Evolutionary conservation across 2,888 invertebrate species (phyloP).

Genomic region (Ophraella communa): DNA sequence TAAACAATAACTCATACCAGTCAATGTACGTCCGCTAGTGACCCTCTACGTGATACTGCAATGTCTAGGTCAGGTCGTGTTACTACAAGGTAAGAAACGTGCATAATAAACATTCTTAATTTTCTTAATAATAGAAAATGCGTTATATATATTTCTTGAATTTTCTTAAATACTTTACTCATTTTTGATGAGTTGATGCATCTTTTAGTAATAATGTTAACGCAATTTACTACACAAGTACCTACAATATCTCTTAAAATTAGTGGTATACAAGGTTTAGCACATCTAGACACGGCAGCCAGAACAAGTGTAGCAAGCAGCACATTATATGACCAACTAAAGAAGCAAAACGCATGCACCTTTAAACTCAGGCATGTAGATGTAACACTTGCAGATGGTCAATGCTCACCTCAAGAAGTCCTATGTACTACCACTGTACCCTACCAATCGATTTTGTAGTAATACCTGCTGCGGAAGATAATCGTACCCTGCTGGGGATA

Average conservation of each 20-base stretch:
- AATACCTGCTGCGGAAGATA: conserved; percentile 27
- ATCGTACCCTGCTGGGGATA: conserved; percentile 28
- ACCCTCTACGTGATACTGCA: too few relatives aligned
- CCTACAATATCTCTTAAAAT: conserved; percentile 14
- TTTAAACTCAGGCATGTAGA: not conserved
- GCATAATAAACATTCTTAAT: too few relatives aligned
- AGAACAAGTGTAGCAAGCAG: conserved; percentile 16
- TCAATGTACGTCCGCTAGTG: too few relatives aligned
- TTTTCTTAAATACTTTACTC: too few relatives aligned
- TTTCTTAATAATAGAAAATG: too few relatives aligned
- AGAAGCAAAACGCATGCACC: not conserved
- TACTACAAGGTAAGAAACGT: too few relatives aligned
- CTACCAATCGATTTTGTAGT: conserved; percentile 23
- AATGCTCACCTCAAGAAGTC: conserved; percentile 1
- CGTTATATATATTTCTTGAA: too few relatives aligned
- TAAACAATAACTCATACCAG: too few relatives aligned
- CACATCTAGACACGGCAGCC: conserved; percentile 21
- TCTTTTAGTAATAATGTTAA: too few relatives aligned
- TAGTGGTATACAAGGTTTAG: conserved; percentile 12
- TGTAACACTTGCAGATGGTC: conserved; percentile 20
- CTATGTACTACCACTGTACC: conserved; percentile 8
- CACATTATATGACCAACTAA: conserved; percentile 5
- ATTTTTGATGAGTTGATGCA: too few relatives aligned
- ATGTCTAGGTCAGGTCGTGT: too few relatives aligned
- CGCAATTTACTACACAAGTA: not conserved